Evolutionary conservation across 2,113 vertebrate genomes (phyloP).

Genomic region (Pluvianellus socialis): DNA sequence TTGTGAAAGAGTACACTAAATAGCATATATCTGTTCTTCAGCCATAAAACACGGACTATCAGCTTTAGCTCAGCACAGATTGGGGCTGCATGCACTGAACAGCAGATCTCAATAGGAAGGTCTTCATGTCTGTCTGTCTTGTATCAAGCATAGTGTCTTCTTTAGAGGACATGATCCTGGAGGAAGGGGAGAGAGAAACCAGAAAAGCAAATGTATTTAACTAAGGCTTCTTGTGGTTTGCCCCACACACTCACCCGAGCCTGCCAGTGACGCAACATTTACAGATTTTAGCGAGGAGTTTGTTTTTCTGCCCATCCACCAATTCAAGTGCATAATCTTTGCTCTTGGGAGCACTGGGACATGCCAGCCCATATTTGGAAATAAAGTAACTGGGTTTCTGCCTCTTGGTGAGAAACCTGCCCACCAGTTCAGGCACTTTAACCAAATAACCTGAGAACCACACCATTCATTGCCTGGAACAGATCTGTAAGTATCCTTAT

Average conservation of each 20-base stretch:
- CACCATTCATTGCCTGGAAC: neutral
- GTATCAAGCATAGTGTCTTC: slow-evolving; percentile 44
- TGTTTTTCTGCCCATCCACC: neutral
- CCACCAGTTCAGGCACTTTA: neutral
- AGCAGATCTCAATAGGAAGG: slow-evolving; percentile 29
- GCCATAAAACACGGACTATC: slow-evolving; percentile 55
- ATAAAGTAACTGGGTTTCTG: slow-evolving; percentile 8
- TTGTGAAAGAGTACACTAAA: slow-evolving; percentile 77
- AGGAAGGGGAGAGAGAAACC: neutral
- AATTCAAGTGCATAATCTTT: neutral
- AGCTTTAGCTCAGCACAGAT: slow-evolving; percentile 60
- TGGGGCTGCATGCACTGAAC: slow-evolving; percentile 64
- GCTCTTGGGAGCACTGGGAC: neutral
- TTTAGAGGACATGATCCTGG: slow-evolving; percentile 49
- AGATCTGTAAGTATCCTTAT: neutral
- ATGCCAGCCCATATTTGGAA: slow-evolving; percentile 54
- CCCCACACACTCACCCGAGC: neutral
- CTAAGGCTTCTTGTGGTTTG: neutral
- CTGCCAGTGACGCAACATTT: neutral
- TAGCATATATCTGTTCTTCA: slow-evolving; percentile 65
- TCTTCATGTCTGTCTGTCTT: slow-evolving; percentile 50
- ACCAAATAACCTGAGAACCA: neutral
- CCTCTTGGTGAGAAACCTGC: neutral
- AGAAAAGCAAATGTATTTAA: neutral
- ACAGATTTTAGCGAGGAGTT: neutral